Base-by-base conservation (phyloP, 1,140 invertebrate species). In the Drosophila bocki region DNA sequence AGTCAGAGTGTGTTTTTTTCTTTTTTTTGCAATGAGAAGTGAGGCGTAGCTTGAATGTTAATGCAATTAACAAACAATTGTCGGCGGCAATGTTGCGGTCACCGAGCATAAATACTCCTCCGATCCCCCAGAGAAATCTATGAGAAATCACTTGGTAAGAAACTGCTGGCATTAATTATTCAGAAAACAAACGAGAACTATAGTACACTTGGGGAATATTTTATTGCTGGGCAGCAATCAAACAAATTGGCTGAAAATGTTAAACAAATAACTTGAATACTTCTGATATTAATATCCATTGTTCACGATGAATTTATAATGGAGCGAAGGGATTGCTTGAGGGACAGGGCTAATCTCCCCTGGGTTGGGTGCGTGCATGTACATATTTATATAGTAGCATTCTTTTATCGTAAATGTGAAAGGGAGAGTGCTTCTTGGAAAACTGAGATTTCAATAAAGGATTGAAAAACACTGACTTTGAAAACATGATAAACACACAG, bases 21-120 rank as follows among this genome's bases (percentile, higher is more conserved):
- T 39, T 56, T 9, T 19, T 42, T 56, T 29, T 12, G 45, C 58
- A 70, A 70, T 67, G 45, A 35, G 8, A 57, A 44, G 15, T 7
- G 61, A 48, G 64, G 65, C 64, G 41, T 44, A 33, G 6, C 33
- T 58, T 26, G 50, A 41, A 50, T 60, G 35, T 35, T 59, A 48
- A 75, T 70, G n/a, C 19, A 70, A 76, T 79, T 84, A 80, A 62
- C 39, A 54, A 48, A 39, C 35, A 84, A 67, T 68, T 80, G 41
- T 29, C 50, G 33, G 32, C 19, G 45, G 37, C 44, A 11, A 59
- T 22, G 53, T 71, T 35, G 69, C 65, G 53, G 69, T 71, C 65
- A 70, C 3, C 67, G 65, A 72, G 37, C 69, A 72, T 62, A 75
- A 75, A 63, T 75, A 63, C 19, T 75, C 7, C 44, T 44, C 50